Evolutionary conservation across 2,797 vertebrate species (phyloP), one percentile per base, ranked within the genome.

Genomic region (Zenarchopterus dispar): DNA sequence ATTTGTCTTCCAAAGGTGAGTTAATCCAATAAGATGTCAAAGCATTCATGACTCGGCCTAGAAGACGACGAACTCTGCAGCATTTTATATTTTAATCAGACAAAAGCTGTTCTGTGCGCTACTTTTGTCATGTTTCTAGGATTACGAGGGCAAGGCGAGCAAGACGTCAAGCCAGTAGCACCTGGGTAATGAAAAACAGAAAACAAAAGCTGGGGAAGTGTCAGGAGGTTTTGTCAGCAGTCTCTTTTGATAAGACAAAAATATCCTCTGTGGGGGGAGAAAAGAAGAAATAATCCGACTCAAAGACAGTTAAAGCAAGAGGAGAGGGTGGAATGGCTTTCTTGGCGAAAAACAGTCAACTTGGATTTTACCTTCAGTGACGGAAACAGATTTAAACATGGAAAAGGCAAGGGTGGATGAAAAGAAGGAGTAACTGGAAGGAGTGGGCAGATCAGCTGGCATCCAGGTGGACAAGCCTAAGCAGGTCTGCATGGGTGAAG

Each of bases 381-480:
- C 56, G 75, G 41, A 69, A 62, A 56, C 10, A 52, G 36, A 62
- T 42, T 57, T 46, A 62, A 70, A 67, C 50, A 23, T 17, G 61
- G 8, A 18, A 60, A 55, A 46, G 33, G 41, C 3, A 56, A 26
- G 6, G 15, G 1, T 6, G 21, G 55, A 18, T 57, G 36, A 22
- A 54, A 45, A 52, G 54, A 55, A 56, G 22, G 46, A 43, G 69
- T 44, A 33, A 49, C 23, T 31, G 13, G n/a, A 73, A 47, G 59
- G 36, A 53, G 60, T 57, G 36, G 59, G 24, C 39, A 33, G 47
- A 51, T 56, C 13, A 19, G 33, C 13, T 26, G 44, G 80, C 56
- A 57, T 44, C 36, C 62, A 63, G 73, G 52, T 73, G 68, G 70
- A 62, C 57, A 62, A 54, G 49, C 43, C 45, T 23, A 44, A 42